Conservation (phyloP, 92 coral and sea anemone genomes). For the Epizoanthus fatuus region DNA sequence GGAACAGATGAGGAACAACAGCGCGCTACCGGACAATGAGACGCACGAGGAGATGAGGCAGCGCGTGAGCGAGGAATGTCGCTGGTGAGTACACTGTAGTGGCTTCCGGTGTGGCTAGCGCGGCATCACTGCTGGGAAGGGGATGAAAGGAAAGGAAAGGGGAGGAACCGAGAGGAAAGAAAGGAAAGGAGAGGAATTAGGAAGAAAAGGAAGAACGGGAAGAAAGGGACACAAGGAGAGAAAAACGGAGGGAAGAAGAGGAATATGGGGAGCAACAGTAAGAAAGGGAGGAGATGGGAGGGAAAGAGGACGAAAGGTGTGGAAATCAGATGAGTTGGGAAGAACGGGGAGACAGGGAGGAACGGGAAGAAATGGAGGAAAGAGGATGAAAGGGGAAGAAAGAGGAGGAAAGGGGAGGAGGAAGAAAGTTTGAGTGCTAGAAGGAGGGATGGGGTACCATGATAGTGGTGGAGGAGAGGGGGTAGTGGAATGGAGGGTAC, state of each 20-base stretch:
- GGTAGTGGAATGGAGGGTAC: too few relatives aligned
- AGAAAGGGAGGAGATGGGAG: background rate
- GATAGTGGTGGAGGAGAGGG: too few relatives aligned
- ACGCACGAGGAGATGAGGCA: conserved; percentile 98
- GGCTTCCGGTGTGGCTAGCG: background rate
- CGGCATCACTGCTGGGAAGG: background rate
- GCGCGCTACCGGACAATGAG: conserved; percentile 84
- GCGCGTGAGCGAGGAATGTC: conserved; percentile 96
- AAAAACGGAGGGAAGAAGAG: background rate
- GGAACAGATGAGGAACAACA: conserved; percentile 87
- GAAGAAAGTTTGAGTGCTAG: too few relatives aligned
- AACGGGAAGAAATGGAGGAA: background rate
- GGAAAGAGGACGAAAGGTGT: background rate
- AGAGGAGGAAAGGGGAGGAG: too few relatives aligned
- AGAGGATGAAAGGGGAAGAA: too few relatives aligned
- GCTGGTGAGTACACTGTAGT: conserved; percentile 68
- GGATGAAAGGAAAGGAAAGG: background rate
- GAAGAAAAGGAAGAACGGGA: too few relatives aligned
- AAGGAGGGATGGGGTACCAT: too few relatives aligned
- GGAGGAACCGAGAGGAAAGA: background rate
- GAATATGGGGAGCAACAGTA: background rate
- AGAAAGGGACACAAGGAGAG: too few relatives aligned
- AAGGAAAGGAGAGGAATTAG: too few relatives aligned
- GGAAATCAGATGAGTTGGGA: background rate
- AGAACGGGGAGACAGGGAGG: background rate